Percentiles rank a stretch among this genome's conserved stretches.
phyloP scores from a whole-genome alignment of 2,888 invertebrate species.

The Mesodorylaimus sp. region DNA sequence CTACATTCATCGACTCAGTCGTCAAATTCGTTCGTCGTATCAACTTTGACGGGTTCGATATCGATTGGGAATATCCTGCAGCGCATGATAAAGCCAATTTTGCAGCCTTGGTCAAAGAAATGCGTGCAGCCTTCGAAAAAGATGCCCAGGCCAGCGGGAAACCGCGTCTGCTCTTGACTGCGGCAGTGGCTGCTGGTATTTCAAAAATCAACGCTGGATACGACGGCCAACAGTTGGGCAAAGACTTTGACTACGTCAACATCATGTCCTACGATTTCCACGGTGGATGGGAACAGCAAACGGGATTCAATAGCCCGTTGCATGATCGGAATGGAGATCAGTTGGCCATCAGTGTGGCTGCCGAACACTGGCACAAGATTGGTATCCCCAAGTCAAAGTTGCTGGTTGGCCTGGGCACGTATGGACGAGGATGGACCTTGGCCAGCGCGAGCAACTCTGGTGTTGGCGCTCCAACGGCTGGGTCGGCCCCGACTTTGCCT shows the following conservation, averaged over 20 bases:
- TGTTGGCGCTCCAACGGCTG: conserved; percentile 61
- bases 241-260: neutral
- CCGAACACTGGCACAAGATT: neutral
- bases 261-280: neutral
- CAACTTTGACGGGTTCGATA: neutral
- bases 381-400: neutral
- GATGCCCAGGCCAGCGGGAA: too few relatives aligned
- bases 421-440: conserved; percentile 7
- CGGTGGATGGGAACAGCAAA: neutral
- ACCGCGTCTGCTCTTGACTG: neutral
- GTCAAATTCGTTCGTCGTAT: neutral
- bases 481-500: conserved; percentile 71
- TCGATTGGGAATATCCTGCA: neutral
- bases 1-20: neutral
- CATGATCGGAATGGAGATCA: conserved; percentile 22
- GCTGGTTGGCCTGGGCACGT: neutral
- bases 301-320: neutral
- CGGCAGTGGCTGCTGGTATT: neutral
- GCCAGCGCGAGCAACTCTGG: conserved; percentile 8
- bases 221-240: neutral
- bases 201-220: neutral
- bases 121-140: neutral
- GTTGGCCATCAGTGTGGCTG: conserved; percentile 42
- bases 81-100: neutral
- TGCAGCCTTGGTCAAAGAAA: neutral